Evolutionary conservation across 2,888 invertebrate species (phyloP).

Genomic region (Tipula unca): DNA sequence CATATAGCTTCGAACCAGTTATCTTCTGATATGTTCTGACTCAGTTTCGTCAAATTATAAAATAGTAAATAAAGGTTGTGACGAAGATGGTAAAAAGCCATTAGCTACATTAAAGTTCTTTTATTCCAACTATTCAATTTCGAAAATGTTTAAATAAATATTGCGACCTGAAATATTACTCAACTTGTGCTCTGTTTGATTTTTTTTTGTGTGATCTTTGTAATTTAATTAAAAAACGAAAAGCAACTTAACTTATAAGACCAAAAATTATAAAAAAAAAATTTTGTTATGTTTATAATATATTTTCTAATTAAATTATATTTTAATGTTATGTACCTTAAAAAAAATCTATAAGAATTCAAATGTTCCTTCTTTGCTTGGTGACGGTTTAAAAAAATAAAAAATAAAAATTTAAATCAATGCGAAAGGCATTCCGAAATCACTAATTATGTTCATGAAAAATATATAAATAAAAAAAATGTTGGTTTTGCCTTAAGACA

Average conservation of each 20-base stretch:
- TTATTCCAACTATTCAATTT: no score
- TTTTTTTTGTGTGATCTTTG: not conserved
- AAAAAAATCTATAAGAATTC: not conserved
- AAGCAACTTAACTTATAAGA: not conserved
- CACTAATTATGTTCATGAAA: not conserved
- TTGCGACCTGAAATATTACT: no score
- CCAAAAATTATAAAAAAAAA: no score
- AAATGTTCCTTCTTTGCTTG: not conserved
- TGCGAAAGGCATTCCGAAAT: not conserved
- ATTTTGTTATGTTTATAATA: not conserved
- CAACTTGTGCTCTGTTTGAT: not conserved
- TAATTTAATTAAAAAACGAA: not conserved
- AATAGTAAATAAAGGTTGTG: not conserved
- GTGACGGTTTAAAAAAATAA: not conserved
- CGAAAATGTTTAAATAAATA: no score
- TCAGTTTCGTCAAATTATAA: not conserved
- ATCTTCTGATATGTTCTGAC: no score
- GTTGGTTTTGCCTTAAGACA: conserved; percentile 14
- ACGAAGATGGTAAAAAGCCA: not conserved
- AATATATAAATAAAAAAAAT: not conserved
- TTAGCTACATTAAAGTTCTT: no score
- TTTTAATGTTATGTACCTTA: not conserved
- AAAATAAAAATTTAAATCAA: not conserved
- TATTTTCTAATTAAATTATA: not conserved
- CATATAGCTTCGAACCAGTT: no score